Conservation (phyloP, 2,888 invertebrate species). For the Dasypolia templi region DNA sequence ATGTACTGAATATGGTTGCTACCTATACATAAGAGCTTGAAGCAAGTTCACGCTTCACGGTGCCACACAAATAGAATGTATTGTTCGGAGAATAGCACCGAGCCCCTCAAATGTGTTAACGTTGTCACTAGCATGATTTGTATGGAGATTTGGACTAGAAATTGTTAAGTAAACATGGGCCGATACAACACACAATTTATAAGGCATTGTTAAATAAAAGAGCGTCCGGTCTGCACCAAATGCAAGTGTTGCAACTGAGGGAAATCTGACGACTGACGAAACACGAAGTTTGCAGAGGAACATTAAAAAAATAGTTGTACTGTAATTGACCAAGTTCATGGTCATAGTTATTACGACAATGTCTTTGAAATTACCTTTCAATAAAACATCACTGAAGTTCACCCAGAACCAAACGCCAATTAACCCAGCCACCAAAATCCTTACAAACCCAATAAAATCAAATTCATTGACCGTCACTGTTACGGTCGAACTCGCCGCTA, state of each 20-base stretch:
- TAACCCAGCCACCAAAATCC: slow-evolving; percentile 36
- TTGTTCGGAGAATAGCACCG: slow-evolving; percentile 32
- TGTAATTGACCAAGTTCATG: background rate
- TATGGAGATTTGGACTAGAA: slow-evolving; percentile 55
- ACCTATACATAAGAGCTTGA: slow-evolving; percentile 7
- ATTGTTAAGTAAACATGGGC: slow-evolving; percentile 25
- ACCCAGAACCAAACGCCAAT: slow-evolving; percentile 39
- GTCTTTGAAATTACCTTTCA: slow-evolving; percentile 21
- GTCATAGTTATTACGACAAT: background rate
- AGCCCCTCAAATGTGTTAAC: slow-evolving; percentile 59
- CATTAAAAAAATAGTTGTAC: no score
- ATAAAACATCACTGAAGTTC: slow-evolving; percentile 20
- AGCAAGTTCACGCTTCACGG: slow-evolving; percentile 33
- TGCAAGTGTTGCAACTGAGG: no score
- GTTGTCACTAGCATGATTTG: slow-evolving; percentile 52
- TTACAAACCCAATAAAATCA: slow-evolving; percentile 47
- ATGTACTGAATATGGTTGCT: background rate
- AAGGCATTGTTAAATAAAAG: background rate
- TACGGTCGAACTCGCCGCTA: slow-evolving; percentile 50
- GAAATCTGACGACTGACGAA: no score
- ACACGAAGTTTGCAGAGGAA: no score
- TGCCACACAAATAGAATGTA: slow-evolving; percentile 43
- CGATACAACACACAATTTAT: slow-evolving; percentile 9
- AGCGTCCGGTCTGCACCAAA: no score
- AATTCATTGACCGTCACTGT: slow-evolving; percentile 49